Evolutionary conservation across 2,888 invertebrate species (phyloP).

Genomic region (Sarcophaga subvicina): DNA sequence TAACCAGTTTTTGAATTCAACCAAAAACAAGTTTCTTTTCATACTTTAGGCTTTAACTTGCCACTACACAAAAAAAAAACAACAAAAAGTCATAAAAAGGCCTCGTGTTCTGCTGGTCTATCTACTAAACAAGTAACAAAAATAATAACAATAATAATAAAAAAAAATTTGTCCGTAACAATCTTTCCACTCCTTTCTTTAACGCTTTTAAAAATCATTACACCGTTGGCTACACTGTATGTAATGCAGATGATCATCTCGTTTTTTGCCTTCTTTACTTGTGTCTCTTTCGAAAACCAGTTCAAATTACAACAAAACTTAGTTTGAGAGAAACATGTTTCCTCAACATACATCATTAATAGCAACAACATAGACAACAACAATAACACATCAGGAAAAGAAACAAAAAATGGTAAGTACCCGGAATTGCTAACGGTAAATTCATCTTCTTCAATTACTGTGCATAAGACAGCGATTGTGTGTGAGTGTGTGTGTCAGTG

Average conservation of each 20-base stretch:
- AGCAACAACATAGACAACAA: not conserved
- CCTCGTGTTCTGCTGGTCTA: slow-evolving; percentile 59
- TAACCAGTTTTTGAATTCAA: slow-evolving; percentile 64
- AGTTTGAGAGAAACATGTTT: slow-evolving; percentile 58
- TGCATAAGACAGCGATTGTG: not conserved
- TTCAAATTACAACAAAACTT: slow-evolving; percentile 18
- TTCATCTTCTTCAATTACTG: slow-evolving; percentile 45
- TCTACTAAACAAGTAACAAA: slow-evolving; percentile 36
- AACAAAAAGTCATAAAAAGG: slow-evolving; percentile 39
- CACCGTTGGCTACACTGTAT: not conserved
- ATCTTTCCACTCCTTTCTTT: not conserved
- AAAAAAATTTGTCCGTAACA: not conserved
- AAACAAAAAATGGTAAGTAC: slow-evolving; percentile 65
- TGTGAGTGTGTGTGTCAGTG: not conserved
- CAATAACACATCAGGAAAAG: not conserved
- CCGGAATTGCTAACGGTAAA: slow-evolving; percentile 67
- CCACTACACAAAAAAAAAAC: slow-evolving; percentile 26
- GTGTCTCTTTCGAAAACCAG: slow-evolving; percentile 41
- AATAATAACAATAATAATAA: slow-evolving; percentile 21
- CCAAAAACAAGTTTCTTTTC: slow-evolving; percentile 64
- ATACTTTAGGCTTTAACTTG: slow-evolving; percentile 26
- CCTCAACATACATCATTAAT: slow-evolving; percentile 35
- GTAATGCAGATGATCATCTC: not conserved
- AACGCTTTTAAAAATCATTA: not conserved
- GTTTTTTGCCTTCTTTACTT: not conserved